Conservation (phyloP, 2,113 vertebrate genomes). For the Pseudonaja textilis region DNA sequence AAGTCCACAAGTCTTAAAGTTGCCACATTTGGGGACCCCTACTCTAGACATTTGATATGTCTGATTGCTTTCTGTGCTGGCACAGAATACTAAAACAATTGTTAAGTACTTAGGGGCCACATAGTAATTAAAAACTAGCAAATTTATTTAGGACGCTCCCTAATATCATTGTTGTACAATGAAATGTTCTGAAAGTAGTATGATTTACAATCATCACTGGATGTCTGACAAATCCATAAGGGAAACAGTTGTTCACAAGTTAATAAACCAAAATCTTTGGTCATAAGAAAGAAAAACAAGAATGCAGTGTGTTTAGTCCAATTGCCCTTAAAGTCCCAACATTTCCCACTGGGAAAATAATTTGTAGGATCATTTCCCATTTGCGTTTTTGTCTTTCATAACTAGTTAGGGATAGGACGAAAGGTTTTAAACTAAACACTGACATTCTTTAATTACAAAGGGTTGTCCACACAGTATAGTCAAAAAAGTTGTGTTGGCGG, state of each 20-base stretch:
- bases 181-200: not conserved
- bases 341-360: not conserved
- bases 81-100: conserved; percentile 68
- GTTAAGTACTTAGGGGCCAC: conserved; percentile 5
- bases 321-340: not conserved
- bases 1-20: too few species aligned
- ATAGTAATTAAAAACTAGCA: not conserved
- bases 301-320: not conserved
- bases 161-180: not conserved
- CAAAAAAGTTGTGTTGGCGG: not conserved
- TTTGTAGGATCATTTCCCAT: not conserved
- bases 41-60: conserved; percentile 66
- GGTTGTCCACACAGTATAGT: not conserved
- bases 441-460: not conserved
- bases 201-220: not conserved
- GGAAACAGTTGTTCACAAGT: not conserved
- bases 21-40: too few species aligned
- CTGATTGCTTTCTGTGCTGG: conserved; percentile 70
- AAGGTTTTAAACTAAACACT: not conserved
- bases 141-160: not conserved
- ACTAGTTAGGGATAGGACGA: not conserved
- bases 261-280: not conserved
- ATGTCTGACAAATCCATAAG: not conserved
- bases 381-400: not conserved
- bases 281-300: not conserved